These are phyloP conservation scores for Nematolebias whitei DNA, from an alignment of 2,113 vertebrate genomes.

Conservation along the genomic window DNA sequence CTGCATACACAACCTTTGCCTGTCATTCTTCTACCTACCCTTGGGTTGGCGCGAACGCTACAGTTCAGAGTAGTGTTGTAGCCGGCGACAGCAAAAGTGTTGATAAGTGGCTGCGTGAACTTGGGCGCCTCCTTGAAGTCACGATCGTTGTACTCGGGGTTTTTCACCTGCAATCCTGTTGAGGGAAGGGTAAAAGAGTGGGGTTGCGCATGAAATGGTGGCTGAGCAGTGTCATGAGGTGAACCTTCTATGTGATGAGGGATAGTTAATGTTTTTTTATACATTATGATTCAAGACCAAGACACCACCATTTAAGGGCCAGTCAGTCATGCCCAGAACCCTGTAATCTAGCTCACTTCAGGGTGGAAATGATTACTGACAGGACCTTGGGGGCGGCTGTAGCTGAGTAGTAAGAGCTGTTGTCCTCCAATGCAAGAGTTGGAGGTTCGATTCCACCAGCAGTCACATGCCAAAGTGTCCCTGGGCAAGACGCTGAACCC, in stretches of 20 bases:
- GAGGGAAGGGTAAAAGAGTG: slow-evolving; percentile 73
- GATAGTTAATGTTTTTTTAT: slow-evolving; percentile 66
- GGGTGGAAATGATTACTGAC: slow-evolving; percentile 65
- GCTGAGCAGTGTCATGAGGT: slow-evolving; percentile 76
- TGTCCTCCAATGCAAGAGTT: no score
- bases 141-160: slow-evolving; percentile 86
- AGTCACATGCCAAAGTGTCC: no score
- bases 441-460: no score
- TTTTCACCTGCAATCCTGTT: slow-evolving; percentile 87
- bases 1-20: no score
- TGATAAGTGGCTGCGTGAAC: slow-evolving; percentile 93
- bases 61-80: slow-evolving; percentile 96
- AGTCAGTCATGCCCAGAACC: slow-evolving; percentile 58
- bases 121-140: slow-evolving; percentile 90
- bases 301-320: slow-evolving; percentile 47
- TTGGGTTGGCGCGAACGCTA: slow-evolving; percentile 94
- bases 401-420: no score
- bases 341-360: slow-evolving; percentile 35
- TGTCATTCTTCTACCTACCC: slow-evolving; percentile 79
- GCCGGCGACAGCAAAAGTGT: slow-evolving; percentile 90
- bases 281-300: slow-evolving; percentile 41
- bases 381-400: no score
- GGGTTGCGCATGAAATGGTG: slow-evolving; percentile 74
- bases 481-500: no score
- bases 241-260: slow-evolving; percentile 74